A percentile compares a stretch with the other conserved stretches of the same genome.
phyloP scores from a whole-genome alignment of 2,797 vertebrate species.

The Coccyzus lansbergi region DNA sequence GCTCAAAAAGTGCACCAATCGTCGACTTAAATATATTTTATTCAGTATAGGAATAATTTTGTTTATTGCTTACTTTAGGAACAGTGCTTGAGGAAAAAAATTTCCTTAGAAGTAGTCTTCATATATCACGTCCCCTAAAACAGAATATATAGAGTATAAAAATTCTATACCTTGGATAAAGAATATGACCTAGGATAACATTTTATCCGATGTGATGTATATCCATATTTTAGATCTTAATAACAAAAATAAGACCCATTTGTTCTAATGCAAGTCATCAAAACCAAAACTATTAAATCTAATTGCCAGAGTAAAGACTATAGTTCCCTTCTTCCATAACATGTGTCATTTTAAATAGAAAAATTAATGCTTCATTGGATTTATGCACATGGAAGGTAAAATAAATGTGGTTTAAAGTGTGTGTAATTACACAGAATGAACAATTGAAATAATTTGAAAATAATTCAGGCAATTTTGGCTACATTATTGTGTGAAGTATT shows the following conservation, averaged over 20 bases:
- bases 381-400: neutral
- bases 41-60: neutral
- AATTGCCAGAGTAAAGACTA: neutral
- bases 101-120: neutral
- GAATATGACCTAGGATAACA: neutral
- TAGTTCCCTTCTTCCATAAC: neutral
- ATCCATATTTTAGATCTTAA: neutral
- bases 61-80: neutral
- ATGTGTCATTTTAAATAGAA: neutral
- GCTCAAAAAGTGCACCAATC: neutral
- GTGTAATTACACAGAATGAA: conserved; percentile 1
- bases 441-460: neutral
- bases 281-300: neutral
- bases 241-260: neutral
- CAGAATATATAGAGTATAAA: too few relatives aligned
- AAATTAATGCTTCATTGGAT: conserved; percentile 34
- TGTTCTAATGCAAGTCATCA: neutral
- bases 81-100: neutral
- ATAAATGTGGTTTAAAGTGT: conserved; percentile 35
- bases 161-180: too few relatives aligned
- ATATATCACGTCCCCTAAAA: neutral
- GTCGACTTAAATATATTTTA: conserved; percentile 8
- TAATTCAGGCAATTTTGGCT: neutral
- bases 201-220: neutral
- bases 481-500: neutral